These are phyloP conservation scores for Epirrhoe tristata DNA, from an alignment of 2,888 invertebrate species.

Conservation along the genomic window DNA sequence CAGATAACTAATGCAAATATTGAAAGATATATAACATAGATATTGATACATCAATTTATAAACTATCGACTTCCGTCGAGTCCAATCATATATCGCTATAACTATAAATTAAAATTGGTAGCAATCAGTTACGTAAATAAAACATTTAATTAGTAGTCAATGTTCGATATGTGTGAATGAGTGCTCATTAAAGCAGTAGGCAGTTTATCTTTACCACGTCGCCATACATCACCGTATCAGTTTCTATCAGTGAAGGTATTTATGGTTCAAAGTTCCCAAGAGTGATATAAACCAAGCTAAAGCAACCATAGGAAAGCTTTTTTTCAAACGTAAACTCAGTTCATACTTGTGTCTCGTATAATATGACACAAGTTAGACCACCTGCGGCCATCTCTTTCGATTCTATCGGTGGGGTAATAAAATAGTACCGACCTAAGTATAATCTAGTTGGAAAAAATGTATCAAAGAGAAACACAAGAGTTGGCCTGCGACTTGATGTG, in stretches of 20 bases:
- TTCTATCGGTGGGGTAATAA: no score
- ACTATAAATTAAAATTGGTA: slow-evolving; percentile 27
- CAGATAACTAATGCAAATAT: slow-evolving; percentile 11
- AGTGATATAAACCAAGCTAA: slow-evolving; percentile 2
- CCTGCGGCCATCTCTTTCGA: no score
- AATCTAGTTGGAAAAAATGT: no score
- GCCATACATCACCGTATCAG: slow-evolving; percentile 30
- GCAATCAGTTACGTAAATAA: slow-evolving; percentile 44
- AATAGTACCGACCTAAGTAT: no score
- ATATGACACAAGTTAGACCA: no score
- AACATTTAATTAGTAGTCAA: slow-evolving; percentile 42
- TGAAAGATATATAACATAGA: slow-evolving; percentile 20
- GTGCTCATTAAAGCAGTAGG: slow-evolving; percentile 51
- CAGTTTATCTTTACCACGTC: slow-evolving; percentile 48
- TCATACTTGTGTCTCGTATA: background rate
- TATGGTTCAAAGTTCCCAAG: slow-evolving; percentile 6
- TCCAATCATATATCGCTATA: slow-evolving; percentile 44
- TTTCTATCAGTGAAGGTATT: background rate
- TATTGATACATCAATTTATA: slow-evolving; percentile 28
- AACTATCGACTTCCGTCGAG: slow-evolving; percentile 29
- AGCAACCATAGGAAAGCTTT: background rate
- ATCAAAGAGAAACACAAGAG: no score
- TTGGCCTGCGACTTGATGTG: no score
- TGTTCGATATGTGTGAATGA: slow-evolving; percentile 51
- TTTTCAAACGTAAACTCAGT: background rate